Percentiles rank a stretch among this genome's conserved stretches.
Conservation (phyloP, 2,113 vertebrate species). For the Oreochromis niloticus region DNA sequence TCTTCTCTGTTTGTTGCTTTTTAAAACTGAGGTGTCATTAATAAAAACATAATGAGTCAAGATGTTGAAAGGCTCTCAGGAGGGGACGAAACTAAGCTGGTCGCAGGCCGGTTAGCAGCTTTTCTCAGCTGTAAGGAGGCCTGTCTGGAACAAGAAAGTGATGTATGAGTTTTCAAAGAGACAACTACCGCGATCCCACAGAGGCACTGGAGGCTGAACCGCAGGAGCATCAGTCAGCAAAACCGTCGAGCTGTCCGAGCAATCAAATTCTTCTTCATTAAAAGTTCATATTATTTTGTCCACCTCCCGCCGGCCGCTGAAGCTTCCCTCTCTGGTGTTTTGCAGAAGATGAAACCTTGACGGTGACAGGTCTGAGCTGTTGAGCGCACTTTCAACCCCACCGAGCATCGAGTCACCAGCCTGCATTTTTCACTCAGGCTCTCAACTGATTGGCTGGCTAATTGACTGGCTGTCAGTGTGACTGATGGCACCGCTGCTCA, state of each 20-base stretch:
- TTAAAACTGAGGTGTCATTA: neutral
- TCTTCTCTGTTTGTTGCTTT: fast-evolving
- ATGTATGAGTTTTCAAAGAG: neutral
- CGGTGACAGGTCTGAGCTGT: neutral
- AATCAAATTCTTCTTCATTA: neutral
- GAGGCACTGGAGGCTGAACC: neutral
- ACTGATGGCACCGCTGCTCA: slow-evolving; percentile 29
- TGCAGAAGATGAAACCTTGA: neutral
- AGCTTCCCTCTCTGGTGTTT: neutral
- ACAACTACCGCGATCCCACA: neutral
- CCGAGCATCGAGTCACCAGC: neutral
- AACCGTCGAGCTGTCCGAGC: neutral
- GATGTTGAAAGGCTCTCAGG: neutral
- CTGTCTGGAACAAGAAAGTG: neutral
- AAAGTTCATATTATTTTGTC: neutral
- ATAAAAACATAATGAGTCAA: neutral
- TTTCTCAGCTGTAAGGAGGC: neutral
- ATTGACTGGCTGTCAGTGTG: slow-evolving; percentile 50
- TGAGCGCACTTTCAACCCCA: neutral
- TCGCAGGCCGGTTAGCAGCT: neutral
- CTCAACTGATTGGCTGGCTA: slow-evolving; percentile 30
- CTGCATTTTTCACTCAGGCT: neutral
- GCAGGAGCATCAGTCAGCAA: neutral
- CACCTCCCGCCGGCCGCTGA: neutral
- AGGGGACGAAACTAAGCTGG: neutral